Percentiles rank a stretch among this genome's conserved stretches.
Conservation (phyloP, 2,113 vertebrate genomes). For the Coracopsis vasa region DNA sequence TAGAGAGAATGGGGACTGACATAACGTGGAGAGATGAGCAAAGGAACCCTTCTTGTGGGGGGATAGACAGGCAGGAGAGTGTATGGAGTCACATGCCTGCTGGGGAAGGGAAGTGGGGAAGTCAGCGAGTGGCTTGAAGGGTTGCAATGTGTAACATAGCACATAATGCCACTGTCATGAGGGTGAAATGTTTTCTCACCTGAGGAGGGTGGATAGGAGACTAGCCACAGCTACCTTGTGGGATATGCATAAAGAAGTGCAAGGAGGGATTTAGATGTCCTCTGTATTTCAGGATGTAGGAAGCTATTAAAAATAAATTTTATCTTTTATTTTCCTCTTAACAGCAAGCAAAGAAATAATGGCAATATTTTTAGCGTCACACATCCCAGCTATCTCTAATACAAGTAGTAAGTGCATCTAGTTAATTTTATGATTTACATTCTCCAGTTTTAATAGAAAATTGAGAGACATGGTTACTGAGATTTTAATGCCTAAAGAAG, state of each 20-base stretch:
- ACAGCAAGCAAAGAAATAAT: background rate
- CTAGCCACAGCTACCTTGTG: background rate
- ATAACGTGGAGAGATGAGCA: background rate
- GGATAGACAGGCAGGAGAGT: accelerated
- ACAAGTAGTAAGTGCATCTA: background rate
- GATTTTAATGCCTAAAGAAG: background rate
- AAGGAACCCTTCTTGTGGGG: background rate
- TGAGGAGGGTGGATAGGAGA: background rate
- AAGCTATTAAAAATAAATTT: background rate
- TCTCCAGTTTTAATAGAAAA: background rate
- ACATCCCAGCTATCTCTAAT: background rate
- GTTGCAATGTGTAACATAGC: background rate
- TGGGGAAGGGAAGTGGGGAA: background rate
- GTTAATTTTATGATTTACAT: background rate
- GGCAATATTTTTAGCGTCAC: background rate
- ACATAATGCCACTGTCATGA: background rate
- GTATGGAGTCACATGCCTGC: accelerated
- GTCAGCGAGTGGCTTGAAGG: background rate
- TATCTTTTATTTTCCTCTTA: background rate
- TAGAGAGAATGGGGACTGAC: background rate
- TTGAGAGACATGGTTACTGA: background rate
- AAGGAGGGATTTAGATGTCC: background rate
- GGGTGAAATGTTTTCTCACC: background rate
- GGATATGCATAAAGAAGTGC: background rate
- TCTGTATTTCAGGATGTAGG: background rate